Conservation (phyloP, 2,797 vertebrate genomes). For the Malurus leucopterus region DNA sequence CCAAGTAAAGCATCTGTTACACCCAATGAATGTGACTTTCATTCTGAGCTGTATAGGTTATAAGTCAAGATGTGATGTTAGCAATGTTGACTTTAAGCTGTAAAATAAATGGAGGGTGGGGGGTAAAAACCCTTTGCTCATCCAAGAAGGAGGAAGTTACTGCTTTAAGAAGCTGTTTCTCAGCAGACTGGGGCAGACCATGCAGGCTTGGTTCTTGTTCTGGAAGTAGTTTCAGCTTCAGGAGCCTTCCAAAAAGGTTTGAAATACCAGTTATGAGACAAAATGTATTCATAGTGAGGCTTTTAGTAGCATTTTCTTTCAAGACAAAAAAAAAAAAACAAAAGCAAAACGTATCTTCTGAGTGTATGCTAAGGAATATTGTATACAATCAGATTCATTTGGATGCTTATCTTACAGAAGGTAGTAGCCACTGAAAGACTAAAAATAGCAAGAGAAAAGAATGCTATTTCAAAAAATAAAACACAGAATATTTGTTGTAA, state of each 20-base stretch:
- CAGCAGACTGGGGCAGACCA: neutral
- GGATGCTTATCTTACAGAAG: neutral
- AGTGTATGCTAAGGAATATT: neutral
- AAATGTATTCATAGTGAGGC: neutral
- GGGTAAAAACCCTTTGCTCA: fast-evolving
- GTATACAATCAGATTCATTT: neutral
- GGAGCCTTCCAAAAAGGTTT: neutral
- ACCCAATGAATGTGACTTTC: neutral
- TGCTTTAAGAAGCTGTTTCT: neutral
- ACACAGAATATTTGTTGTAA: neutral
- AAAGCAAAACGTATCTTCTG: neutral
- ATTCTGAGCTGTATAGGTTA: neutral
- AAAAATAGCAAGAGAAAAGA: neutral
- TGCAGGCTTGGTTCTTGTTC: neutral
- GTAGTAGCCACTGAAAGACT: neutral
- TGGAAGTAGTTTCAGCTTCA: neutral
- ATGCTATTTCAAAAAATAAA: neutral
- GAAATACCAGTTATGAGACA: neutral
- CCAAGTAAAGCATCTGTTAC: neutral
- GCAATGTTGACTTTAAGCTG: neutral
- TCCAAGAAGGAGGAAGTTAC: neutral
- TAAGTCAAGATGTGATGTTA: neutral
- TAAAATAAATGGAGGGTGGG: neutral
- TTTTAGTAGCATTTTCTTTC: neutral
- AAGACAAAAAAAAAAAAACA: neutral